Base-by-base conservation (phyloP, 2,113 vertebrate species). In the Rhinoderma darwinii region DNA sequence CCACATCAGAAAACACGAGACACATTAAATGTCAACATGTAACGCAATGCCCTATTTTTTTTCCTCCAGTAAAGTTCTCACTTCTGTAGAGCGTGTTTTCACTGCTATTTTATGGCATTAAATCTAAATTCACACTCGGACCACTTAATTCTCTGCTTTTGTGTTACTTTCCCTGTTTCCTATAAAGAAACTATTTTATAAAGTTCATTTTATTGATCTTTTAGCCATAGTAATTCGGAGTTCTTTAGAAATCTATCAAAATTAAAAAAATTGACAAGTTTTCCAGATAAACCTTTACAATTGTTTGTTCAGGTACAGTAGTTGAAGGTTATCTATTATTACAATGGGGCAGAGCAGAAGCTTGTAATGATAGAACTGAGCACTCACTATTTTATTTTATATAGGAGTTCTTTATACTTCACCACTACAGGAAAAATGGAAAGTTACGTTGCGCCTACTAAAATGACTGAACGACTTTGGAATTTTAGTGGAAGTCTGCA, bases 31-130 rank as follows among this genome's bases (percentile, higher is more conserved):
- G 54, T 63, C 78, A 81, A 41, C 50, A 81, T 81, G 54, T 30
- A 81, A 59, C 39, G 56, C 37, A 78, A n/a, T 81, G 78, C 37
- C 78, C 78, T 81, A 81, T 43, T 56, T 81, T 63, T 54, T 81
- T n/a, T n/a, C n/a, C 56, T 63, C 15, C 35, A 41, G 50, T 43
- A 2, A 77, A 51, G 74, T 77, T 15, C 47, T 51, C 75, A 78
- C 76, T 32, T 54, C 54, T 54, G 27, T 32, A 27, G 37, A 10
- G 35, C 37, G n/a, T 82, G 59, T 32, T 14, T 32, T 9, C n/a
- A 11, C 35, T 25, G 68, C 35, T 72, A 12, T 20, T 35, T 70
- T 35, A 37, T 37, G 32, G 66, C 27, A 37, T 37, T 41, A 25
- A 7, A 41, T 72, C 35, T 22, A 14, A 22, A 41, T 41, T 39